phyloP scores from a whole-genome alignment of 2,113 vertebrate genomes.

The Sander lucioperca region DNA sequence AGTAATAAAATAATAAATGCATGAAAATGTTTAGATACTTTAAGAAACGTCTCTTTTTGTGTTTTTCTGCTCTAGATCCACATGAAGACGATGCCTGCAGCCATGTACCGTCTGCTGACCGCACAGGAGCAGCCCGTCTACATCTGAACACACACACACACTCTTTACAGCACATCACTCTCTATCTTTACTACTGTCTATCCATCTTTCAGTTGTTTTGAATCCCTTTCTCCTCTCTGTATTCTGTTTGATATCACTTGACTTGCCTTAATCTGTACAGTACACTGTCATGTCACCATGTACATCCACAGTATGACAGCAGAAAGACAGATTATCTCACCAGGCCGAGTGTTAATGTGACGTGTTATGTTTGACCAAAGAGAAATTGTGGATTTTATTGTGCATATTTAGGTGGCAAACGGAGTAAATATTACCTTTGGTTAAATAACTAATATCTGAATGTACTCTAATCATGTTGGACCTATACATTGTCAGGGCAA shows the following conservation, averaged over 20 bases:
- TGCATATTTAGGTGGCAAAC: constrained; percentile 82
- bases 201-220: constrained; percentile 31
- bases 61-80: constrained; percentile 88
- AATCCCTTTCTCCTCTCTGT: constrained; percentile 2
- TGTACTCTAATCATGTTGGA: constrained; percentile 77
- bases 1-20: neutral
- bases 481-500: constrained; percentile 62
- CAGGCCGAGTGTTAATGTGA: constrained; percentile 62
- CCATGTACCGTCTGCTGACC: constrained; percentile 98
- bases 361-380: constrained; percentile 77
- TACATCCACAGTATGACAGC: constrained; percentile 49
- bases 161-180: neutral
- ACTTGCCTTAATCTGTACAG: constrained; percentile 84
- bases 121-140: constrained; percentile 97
- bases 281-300: constrained; percentile 53
- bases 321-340: constrained; percentile 63
- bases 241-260: constrained; percentile 63
- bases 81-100: constrained; percentile 99
- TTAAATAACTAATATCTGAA: constrained; percentile 73
- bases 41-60: neutral
- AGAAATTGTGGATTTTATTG: constrained; percentile 70
- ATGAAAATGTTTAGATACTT: neutral
- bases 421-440: constrained; percentile 62
- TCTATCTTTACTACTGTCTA: neutral
- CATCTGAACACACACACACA: constrained; percentile 86